Conservation (phyloP, 2,797 vertebrate genomes). For the Leptodactylus fallax region DNA sequence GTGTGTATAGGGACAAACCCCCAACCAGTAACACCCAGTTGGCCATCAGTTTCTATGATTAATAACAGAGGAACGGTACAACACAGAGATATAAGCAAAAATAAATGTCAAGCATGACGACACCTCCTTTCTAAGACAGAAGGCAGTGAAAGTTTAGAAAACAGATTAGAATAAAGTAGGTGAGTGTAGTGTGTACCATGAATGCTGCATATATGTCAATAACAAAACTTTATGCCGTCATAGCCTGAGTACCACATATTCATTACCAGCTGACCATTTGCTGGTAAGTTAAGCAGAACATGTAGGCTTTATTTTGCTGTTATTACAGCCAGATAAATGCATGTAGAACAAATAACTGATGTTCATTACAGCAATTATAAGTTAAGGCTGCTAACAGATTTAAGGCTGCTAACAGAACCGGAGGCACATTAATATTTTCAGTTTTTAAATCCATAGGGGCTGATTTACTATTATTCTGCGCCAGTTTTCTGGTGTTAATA, state of each 20-base stretch:
- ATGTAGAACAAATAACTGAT: constrained; percentile 27
- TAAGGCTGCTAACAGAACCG: constrained; percentile 15
- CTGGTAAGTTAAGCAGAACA: background rate
- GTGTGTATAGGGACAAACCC: no score
- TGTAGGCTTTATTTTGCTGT: background rate
- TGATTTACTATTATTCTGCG: no score
- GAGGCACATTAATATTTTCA: background rate
- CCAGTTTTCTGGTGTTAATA: no score
- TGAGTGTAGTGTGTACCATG: no score
- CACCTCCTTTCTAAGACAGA: no score
- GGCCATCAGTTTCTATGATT: no score
- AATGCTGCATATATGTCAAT: background rate
- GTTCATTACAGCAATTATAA: constrained; percentile 12
- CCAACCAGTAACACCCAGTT: no score
- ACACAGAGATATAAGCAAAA: no score
- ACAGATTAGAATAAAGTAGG: background rate
- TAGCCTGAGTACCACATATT: background rate
- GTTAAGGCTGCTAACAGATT: no score
- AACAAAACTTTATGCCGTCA: background rate
- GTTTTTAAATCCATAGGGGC: background rate
- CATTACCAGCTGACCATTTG: constrained; percentile 8
- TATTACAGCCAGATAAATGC: constrained; percentile 15
- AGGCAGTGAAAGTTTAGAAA: no score
- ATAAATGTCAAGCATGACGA: no score
- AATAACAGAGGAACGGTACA: no score